These are phyloP conservation scores for Tridacna gigas DNA, from an alignment of 2,888 invertebrate species.

Conservation along the genomic window DNA sequence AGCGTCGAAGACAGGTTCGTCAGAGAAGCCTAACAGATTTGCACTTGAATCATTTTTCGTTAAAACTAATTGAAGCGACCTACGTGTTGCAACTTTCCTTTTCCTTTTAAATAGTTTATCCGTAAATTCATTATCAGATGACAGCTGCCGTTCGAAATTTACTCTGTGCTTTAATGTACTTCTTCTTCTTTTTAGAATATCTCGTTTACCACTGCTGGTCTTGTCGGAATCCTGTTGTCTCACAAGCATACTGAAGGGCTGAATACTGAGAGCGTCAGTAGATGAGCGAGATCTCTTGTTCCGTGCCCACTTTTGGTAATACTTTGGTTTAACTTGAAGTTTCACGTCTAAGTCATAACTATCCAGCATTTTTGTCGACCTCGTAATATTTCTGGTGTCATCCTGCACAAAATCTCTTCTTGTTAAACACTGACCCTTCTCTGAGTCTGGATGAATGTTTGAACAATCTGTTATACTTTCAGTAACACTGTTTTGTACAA, in stretches of 20 bases:
- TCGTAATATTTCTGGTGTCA: not conserved
- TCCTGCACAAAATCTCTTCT: slow-evolving; percentile 19
- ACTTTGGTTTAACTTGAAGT: slow-evolving; percentile 34
- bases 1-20: too few relatives aligned
- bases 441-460: not conserved
- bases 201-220: not conserved
- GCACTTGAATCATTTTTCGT: too few relatives aligned
- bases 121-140: not conserved
- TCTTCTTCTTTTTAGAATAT: not conserved
- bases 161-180: slow-evolving; percentile 3
- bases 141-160: not conserved
- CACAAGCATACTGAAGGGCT: slow-evolving; percentile 16
- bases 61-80: too few relatives aligned
- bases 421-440: slow-evolving; percentile 18
- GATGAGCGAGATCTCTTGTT: slow-evolving; percentile 28
- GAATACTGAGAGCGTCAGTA: not conserved
- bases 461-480: slow-evolving; percentile 10
- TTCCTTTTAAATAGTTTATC: not conserved
- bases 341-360: slow-evolving; percentile 28
- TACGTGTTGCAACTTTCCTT: not conserved
- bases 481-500: not conserved
- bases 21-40: too few relatives aligned
- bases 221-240: not conserved
- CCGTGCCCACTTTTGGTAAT: slow-evolving; percentile 53
- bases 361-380: slow-evolving; percentile 11